Percentiles rank a stretch among this genome's conserved stretches.
Evolutionary conservation across 1,140 invertebrate species (phyloP).

Genomic region (Diuraphis noxia): DNA sequence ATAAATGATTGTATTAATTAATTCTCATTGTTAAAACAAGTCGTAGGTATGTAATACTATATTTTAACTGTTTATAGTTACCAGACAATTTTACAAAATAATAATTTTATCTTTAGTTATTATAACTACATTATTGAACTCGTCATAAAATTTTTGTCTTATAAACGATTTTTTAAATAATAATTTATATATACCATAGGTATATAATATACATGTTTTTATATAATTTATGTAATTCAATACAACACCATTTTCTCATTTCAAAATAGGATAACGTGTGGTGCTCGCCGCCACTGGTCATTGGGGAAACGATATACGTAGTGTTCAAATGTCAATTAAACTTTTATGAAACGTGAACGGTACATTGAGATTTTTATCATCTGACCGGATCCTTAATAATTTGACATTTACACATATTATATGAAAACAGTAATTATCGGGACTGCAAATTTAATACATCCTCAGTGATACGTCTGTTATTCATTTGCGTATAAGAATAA

Average conservation of each 20-base stretch:
- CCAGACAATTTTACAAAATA: background rate
- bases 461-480: background rate
- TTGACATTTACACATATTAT: background rate
- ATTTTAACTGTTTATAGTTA: background rate
- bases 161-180: background rate
- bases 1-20: background rate
- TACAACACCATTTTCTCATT: background rate
- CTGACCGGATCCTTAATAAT: background rate
- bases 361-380: slow-evolving; percentile 13
- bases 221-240: background rate
- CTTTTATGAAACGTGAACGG: background rate
- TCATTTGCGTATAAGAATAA: background rate
- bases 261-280: background rate
- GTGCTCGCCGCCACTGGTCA: too few species aligned
- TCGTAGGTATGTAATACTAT: background rate
- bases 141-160: background rate
- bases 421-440: background rate
- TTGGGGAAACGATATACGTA: background rate
- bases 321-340: slow-evolving; percentile 32
- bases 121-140: background rate
- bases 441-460: background rate
- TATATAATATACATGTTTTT: background rate
- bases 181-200: background rate
- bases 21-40: background rate
- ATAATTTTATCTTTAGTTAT: background rate